Base-by-base conservation (phyloP, 2,113 vertebrate genomes). In the Puntigrus tetrazona region DNA sequence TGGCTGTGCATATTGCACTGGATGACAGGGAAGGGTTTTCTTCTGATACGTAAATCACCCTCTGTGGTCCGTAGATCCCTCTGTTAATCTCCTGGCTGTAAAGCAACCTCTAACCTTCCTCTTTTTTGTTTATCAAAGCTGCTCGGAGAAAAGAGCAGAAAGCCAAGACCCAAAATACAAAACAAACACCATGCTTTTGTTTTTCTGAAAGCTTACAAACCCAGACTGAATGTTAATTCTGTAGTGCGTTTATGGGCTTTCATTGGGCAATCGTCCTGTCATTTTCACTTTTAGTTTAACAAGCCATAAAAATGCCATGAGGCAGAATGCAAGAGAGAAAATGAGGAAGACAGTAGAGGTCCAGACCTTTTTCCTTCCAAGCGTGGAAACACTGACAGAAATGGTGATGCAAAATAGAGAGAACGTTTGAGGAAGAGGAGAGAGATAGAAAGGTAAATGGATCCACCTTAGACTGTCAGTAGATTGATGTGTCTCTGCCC, bases 11-110 rank as follows among this genome's bases (percentile, higher is more conserved):
- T 83, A 86, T 87, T 52, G 67, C 75, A 61, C 11, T 7, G 18
- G 50, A 63, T 25, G 50, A 3, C 0, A 59, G 59, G n/a, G n/a
- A 76, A 38, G 72, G 20, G 63, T 29, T 72, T 61, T 59, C 25
- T 65, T 45, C 38, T 78, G 50, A 88, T 87, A 89, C 88, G 88
- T 81, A 79, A 90, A 90, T 63, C 90, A 91, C 86, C 88, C 92
- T 91, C 79, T 86, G 50, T 78, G 63, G 79, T 63, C 22, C 7
- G 59, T n/a, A 61, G 10, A 86, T 80, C 85, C 31, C 25, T 27
- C 70, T 10, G 41, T 25, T 14, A 43, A 59, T 61, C 74, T 18
- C 38, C 22, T 3, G 5, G 31, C 31, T 57, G 50, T 43, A 61
- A 78, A 78, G 55, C 14, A 59, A 61, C 13, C 55, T 78, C 13